A percentile compares a stretch with the other conserved stretches of the same genome.
phyloP scores from a whole-genome alignment of 2,888 invertebrate species.

The Troides helena region DNA sequence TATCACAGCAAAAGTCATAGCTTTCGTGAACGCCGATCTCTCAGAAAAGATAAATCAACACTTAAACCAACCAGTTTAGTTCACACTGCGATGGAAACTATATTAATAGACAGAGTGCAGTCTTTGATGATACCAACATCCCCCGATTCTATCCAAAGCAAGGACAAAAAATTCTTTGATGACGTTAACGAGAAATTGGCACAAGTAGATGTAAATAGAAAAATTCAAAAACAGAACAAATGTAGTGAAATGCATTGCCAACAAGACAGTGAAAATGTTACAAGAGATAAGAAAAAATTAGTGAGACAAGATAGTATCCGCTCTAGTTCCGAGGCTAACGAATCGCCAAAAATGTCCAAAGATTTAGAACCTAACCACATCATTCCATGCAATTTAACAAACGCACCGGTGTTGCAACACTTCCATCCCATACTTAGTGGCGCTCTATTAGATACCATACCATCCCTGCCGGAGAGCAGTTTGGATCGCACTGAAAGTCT shows the following conservation, averaged over 20 bases:
- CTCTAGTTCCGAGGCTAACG: conserved; percentile 45
- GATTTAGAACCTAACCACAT: conserved; percentile 45
- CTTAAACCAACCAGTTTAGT: conserved; percentile 66
- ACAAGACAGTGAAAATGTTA: conserved; percentile 27
- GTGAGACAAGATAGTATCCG: conserved; percentile 64
- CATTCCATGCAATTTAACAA: conserved; percentile 51
- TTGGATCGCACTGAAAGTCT: conserved; percentile 57
- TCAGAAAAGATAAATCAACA: conserved; percentile 49
- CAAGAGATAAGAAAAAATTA: conserved; percentile 46
- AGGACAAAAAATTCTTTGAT: conserved; percentile 62
- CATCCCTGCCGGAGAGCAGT: conserved; percentile 65
- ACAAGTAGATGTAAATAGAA: conserved; percentile 55
- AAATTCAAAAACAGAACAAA: conserved; percentile 27
- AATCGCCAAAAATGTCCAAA: conserved; percentile 64
- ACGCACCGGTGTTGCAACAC: conserved; percentile 58
- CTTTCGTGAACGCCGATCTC: conserved; percentile 44
- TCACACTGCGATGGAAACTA: conserved; percentile 79
- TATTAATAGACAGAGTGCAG: conserved; percentile 78
- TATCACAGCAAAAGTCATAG: conserved; percentile 48
- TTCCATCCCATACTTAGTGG: conserved; percentile 66
- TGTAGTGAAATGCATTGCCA: conserved; percentile 19
- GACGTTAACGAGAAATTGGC: conserved; percentile 65
- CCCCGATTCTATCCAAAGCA: conserved; percentile 49
- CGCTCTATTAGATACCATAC: conserved; percentile 66
- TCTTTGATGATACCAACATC: conserved; percentile 64